Percentiles rank a stretch among this genome's conserved stretches.
These are phyloP conservation scores for Siniperca scherzeri DNA, from an alignment of 2,797 vertebrate genomes.

Conservation along the genomic window DNA sequence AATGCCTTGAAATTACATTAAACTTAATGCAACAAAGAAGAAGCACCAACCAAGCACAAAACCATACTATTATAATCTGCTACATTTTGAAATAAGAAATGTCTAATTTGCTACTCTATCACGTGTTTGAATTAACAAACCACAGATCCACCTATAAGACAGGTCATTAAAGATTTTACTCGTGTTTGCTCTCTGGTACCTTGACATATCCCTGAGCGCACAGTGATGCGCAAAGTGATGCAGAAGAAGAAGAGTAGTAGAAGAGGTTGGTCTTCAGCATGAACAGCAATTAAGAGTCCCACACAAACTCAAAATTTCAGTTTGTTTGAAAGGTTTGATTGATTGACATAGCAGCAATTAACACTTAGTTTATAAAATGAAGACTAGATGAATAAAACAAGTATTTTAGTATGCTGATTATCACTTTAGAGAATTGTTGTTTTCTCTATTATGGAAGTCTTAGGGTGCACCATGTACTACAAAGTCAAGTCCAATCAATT, in stretches of 20 bases:
- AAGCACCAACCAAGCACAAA: too few relatives aligned
- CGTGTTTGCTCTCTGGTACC: neutral
- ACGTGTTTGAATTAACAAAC: neutral
- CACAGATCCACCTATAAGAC: neutral
- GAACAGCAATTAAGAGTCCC: neutral
- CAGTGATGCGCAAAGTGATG: neutral
- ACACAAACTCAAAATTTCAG: neutral
- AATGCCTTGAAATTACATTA: neutral
- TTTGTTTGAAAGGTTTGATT: neutral
- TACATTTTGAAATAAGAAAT: neutral
- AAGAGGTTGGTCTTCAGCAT: neutral
- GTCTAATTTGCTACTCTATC: neutral
- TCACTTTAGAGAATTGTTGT: constrained; percentile 19
- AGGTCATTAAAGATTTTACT: neutral
- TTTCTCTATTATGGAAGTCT: constrained; percentile 35
- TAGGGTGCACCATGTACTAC: constrained; percentile 34
- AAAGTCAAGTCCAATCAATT: constrained; percentile 63
- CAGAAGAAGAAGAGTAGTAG: neutral
- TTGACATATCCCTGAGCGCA: neutral
- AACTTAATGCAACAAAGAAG: neutral
- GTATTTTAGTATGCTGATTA: constrained; percentile 24
- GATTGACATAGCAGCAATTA: neutral
- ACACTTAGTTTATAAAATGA: neutral
- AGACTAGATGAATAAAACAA: neutral
- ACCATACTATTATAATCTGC: too few relatives aligned